Evolutionary conservation across 1,140 invertebrate species (phyloP).

Genomic region (Conus betulinus): DNA sequence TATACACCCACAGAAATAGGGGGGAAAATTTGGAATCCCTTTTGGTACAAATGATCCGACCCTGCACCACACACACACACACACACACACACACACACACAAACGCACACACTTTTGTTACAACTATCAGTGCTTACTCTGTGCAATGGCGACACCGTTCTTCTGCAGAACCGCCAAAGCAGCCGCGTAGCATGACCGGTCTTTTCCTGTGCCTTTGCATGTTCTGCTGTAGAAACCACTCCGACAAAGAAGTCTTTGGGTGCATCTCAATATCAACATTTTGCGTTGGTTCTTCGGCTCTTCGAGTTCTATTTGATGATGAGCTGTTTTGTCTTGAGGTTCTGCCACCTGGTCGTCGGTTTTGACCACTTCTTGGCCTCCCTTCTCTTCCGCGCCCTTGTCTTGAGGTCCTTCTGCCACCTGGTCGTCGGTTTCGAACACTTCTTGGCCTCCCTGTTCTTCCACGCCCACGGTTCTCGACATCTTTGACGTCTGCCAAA

Average conservation of each 20-base stretch:
- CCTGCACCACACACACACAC: no score
- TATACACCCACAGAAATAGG: no score
- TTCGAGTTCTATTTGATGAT: constrained; percentile 8
- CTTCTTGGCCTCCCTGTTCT: no score
- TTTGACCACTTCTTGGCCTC: not conserved
- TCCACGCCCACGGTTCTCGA: not conserved
- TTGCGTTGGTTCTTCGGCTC: constrained; percentile 17
- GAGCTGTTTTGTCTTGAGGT: not conserved
- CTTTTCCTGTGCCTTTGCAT: constrained; percentile 67
- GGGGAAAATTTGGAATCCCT: no score
- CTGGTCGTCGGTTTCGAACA: no score
- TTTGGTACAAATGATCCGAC: no score
- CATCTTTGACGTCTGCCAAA: constrained; percentile 9
- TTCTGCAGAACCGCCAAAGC: constrained; percentile 63
- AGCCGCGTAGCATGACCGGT: constrained; percentile 68
- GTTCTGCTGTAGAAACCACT: constrained; percentile 60
- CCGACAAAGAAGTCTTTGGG: constrained; percentile 61
- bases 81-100: no score
- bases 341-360: no score
- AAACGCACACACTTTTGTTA: no score
- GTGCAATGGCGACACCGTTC: constrained; percentile 66
- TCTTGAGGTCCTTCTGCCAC: no score
- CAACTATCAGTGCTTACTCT: constrained; percentile 61
- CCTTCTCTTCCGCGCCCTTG: no score
- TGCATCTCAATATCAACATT: constrained; percentile 59